phyloP scores from a whole-genome alignment of 2,113 vertebrate genomes.

The Australoheros scitulus region DNA sequence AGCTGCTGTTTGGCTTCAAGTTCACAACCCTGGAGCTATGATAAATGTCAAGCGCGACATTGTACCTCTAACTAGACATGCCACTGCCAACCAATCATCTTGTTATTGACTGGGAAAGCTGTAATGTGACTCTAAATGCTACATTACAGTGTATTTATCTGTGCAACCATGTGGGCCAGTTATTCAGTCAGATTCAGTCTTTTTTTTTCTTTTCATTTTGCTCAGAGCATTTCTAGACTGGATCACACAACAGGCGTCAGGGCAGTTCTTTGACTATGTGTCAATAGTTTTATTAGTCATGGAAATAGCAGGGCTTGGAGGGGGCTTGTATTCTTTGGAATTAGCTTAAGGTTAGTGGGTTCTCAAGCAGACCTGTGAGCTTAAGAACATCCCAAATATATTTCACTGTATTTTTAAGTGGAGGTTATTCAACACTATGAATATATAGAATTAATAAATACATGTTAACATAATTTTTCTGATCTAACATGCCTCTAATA shows the following conservation, averaged over 20 bases:
- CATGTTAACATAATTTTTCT: not conserved
- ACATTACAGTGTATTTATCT: constrained; percentile 34
- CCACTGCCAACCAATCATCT: constrained; percentile 71
- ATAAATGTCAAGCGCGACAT: constrained; percentile 79
- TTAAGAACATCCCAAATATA: not conserved
- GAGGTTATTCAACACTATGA: not conserved
- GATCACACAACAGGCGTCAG: constrained; percentile 15
- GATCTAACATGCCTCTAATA: not conserved
- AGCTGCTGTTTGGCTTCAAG: constrained; percentile 63
- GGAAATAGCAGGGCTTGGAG: not conserved
- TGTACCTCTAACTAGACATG: constrained; percentile 70
- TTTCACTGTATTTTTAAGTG: not conserved
- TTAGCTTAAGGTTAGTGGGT: not conserved
- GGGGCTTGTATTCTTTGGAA: not conserved
- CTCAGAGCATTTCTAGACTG: constrained; percentile 29
- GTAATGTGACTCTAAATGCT: constrained; percentile 69
- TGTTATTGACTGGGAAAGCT: constrained; percentile 67
- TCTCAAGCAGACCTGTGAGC: not conserved
- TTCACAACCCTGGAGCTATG: constrained; percentile 72
- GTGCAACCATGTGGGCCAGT: constrained; percentile 39
- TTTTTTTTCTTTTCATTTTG: constrained; percentile 1
- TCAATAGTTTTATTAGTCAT: constrained; percentile 25
- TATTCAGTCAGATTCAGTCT: constrained; percentile 19
- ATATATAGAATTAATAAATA: not conserved
- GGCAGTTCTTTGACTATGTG: not conserved